phyloP scores from a whole-genome alignment of 1,140 invertebrate species.

The Pteromalus puparum region DNA sequence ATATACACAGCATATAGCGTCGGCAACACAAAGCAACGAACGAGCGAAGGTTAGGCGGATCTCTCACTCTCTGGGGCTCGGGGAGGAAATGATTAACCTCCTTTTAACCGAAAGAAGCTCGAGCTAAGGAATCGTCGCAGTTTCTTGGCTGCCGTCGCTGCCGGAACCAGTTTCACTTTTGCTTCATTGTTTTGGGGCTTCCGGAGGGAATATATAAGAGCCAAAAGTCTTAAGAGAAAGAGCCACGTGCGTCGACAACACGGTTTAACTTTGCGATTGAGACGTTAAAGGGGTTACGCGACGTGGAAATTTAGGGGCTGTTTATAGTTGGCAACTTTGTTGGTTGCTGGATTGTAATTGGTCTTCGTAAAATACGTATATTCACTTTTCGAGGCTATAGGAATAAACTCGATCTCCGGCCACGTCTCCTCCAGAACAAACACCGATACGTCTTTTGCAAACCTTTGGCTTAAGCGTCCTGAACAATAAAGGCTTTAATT shows the following conservation, averaged over 20 bases:
- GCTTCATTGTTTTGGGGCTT: background rate
- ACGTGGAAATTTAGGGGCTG: background rate
- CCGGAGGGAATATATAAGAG: background rate
- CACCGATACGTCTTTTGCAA: background rate
- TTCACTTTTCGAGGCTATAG: no score
- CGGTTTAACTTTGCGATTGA: background rate
- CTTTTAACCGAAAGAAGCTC: background rate
- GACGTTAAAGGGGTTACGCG: background rate
- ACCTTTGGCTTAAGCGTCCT: background rate
- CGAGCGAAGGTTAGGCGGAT: background rate
- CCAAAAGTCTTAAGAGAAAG: background rate
- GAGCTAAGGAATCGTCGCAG: background rate
- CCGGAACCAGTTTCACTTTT: background rate
- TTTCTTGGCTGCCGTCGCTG: background rate
- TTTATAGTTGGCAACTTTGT: no score
- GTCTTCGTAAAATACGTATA: no score
- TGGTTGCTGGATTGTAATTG: no score
- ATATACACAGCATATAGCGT: no score
- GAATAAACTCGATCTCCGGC: background rate
- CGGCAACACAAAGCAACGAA: background rate
- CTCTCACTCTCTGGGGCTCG: background rate
- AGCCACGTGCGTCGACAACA: background rate
- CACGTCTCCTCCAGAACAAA: background rate
- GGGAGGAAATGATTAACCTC: conserved; percentile 5
- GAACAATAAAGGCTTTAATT: conserved; percentile 52